Base-by-base conservation (phyloP, 1,140 invertebrate genomes). In the Macrosteles quadrilineatus region DNA sequence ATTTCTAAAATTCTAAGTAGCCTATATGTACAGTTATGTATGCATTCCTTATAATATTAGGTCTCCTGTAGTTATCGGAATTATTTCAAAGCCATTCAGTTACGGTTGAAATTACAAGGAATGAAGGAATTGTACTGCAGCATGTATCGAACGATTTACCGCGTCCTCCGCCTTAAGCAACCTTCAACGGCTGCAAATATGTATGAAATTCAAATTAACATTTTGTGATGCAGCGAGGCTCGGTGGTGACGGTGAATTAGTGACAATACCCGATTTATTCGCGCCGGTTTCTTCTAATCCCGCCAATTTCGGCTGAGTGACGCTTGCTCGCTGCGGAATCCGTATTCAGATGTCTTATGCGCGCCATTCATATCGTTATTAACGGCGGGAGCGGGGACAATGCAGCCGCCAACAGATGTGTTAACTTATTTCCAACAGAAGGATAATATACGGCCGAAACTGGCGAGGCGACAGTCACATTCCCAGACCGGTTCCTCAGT, bases 291-390 rank as follows among this genome's bases (percentile, higher is more conserved):
- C n/a, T 43, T 36, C n/a, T 36, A 43, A 17, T 64, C 62, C 36
- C 29, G n/a, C 17, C 62, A 64, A 43, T 36, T 32, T 43, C 62
- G 62, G 23, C 11, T 21, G 62, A 43, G 6, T 66, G 63, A 57
- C 53, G 53, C 29, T 19, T 17, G 45, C 63, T 6, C 25, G 59
- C 32, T 2, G 29, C 30, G 63, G 32, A 66, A 43, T 66, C 63
- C 40, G 32, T 66, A 66, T 66, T 66, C 63, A 66, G 63, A 66
- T 66, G 63, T 66, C 63, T 27, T 43, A 66, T 66, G 40, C 63
- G 63, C 23, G 40, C 27, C 63, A 66, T 66, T 66, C 63, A 66
- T 66, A 66, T 43, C 63, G 63, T 66, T 66, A 45, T 66, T 66
- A 66, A 40, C 63, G 32, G 31, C 32, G 1, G 14, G 2, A 11